Base-by-base conservation (phyloP, 2,797 vertebrate species). In the Gephyroberyx darwinii region DNA sequence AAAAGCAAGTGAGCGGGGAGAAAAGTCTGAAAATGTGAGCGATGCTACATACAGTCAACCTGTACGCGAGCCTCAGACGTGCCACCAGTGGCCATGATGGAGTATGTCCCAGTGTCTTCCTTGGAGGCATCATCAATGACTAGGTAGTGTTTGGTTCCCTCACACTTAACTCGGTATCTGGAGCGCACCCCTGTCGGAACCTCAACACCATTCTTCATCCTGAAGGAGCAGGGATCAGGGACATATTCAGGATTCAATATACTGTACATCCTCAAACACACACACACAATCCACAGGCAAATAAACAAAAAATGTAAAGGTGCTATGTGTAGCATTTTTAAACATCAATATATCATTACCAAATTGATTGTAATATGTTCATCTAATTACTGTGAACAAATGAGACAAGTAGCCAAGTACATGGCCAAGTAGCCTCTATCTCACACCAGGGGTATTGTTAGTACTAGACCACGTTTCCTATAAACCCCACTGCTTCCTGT, bases 161-260 rank as follows among this genome's bases (percentile, higher is more conserved):
- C 98, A 54, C 84, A 65, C 85, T 95, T 98, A 43, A 99, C 93
- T 73, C 93, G 86, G 84, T 97, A 97, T 64, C 96, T 95, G 62
- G 97, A 98, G 65, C 94, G 95, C 17, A 97, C 94, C 31, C 97
- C 97, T 30, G 96, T 92, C 7, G 95, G 87, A 71, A 99, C 93
- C 79, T 99, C 98, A 62, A 97, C 95, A 0, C 98, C 98, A 16
- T 99, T 99, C 88, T 96, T 99, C 94, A 98, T 95, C 98, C 98
- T 99, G 74, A 41, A 33, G 45, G 52, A 60, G 8, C 20, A 5
- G 19, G 26, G 0, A 10, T 45, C 14, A 59, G 26, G 33, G 52
- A 2, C 5, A 37, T 74, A 64, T 67, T 8, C 8, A 43, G 12
- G 4, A 43, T 12, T 43, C 4, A 43, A 5, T 43, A 4, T 43